Evolutionary conservation across 1,140 invertebrate species (phyloP).

Genomic region (Drosophila mauritiana): DNA sequence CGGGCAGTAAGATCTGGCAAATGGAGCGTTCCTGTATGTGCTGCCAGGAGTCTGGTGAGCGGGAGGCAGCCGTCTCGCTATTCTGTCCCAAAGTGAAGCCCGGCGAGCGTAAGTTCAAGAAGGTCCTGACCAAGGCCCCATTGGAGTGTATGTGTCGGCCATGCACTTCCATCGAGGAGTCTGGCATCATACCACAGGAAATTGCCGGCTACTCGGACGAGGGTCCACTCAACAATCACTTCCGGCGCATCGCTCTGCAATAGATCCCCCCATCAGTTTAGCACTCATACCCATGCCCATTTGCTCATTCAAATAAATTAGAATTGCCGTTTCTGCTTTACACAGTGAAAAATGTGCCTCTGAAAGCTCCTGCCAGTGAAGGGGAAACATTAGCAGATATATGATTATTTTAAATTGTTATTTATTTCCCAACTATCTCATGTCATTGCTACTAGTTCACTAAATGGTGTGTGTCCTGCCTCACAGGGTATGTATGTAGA

Average conservation of each 20-base stretch:
- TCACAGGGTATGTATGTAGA: constrained; percentile 33
- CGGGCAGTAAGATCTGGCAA: constrained; percentile 98
- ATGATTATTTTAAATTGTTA: constrained; percentile 35
- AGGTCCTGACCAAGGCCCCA: constrained; percentile 95
- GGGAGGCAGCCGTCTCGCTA: constrained; percentile 94
- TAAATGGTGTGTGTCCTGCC: constrained; percentile 56
- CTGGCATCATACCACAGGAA: constrained; percentile 94
- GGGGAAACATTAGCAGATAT: not conserved
- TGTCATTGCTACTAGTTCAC: constrained; percentile 64
- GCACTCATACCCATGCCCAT: constrained; percentile 25
- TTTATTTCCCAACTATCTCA: constrained; percentile 67
- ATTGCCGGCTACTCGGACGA: constrained; percentile 94
- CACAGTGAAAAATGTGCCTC: constrained; percentile 19
- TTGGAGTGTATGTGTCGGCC: constrained; percentile 97
- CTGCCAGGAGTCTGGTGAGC: constrained; percentile 96
- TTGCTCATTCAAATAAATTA: constrained; percentile 57
- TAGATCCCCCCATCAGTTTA: constrained; percentile 49
- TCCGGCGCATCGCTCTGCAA: constrained; percentile 86
- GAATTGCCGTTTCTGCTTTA: constrained; percentile 40
- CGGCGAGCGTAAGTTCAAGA: constrained; percentile 93
- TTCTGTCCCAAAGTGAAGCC: constrained; percentile 95
- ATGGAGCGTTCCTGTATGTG: constrained; percentile 97
- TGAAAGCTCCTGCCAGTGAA: not conserved
- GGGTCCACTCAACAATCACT: constrained; percentile 90
- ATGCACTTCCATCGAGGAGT: constrained; percentile 94